Evolutionary conservation across 2,113 vertebrate species (phyloP).

Genomic region (Sceloporus tristichus): DNA sequence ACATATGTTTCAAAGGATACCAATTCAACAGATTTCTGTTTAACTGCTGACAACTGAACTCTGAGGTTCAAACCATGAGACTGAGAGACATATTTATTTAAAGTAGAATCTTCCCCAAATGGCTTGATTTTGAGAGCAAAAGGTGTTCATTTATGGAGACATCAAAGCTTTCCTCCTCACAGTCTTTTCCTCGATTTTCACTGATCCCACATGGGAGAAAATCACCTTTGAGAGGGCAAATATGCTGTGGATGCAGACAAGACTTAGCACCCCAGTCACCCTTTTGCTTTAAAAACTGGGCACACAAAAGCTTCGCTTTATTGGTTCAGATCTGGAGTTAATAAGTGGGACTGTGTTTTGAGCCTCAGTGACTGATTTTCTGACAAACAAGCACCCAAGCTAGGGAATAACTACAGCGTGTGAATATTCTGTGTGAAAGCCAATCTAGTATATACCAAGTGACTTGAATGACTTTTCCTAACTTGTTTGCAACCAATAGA

Average conservation of each 20-base stretch:
- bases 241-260: background rate
- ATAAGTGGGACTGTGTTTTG: slow-evolving; percentile 21
- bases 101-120: background rate
- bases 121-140: background rate
- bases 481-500: slow-evolving; percentile 96
- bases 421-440: slow-evolving; percentile 91
- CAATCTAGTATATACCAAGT: slow-evolving; percentile 87
- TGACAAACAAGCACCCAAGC: slow-evolving; percentile 72
- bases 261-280: too few relatives aligned
- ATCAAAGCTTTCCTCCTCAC: background rate
- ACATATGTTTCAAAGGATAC: slow-evolving; percentile 58
- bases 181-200: background rate
- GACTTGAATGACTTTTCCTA: slow-evolving; percentile 98
- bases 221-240: background rate
- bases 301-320: background rate
- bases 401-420: slow-evolving; percentile 75
- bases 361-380: slow-evolving; percentile 63
- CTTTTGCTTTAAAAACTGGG: background rate
- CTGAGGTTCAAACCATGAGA: background rate
- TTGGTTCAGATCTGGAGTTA: background rate
- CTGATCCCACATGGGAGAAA: background rate
- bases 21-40: slow-evolving; percentile 44
- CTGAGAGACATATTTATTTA: background rate
- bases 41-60: background rate
- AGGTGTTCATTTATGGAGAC: background rate